Evolutionary conservation across 2,113 vertebrate species (phyloP), one percentile per base, ranked within the genome.

Genomic region (Progne subis): DNA sequence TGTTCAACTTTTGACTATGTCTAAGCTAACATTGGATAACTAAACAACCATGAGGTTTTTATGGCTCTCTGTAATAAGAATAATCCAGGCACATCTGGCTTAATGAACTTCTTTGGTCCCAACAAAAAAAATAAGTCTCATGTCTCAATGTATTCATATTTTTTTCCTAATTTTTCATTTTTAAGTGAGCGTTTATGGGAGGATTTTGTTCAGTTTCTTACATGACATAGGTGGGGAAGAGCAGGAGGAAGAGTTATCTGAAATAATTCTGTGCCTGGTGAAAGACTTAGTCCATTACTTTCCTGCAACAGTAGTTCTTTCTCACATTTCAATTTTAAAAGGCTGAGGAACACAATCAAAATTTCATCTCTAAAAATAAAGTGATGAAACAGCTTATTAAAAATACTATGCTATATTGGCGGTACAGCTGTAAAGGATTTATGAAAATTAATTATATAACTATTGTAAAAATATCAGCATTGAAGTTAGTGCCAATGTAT

Each of bases 351-450:
- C 15, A 47, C 8, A 26, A 49, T 60, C 41, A 43, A 84, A 69
- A 72, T 57, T 78, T 89, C 44, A 39, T 71, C 37, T 82, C 83
- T 87, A 88, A 95, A 94, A 94, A 95, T 91, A 89, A 82, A 63
- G 44, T 70, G 72, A 84, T 86, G 68, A 95, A 94, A 57, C 18
- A 82, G 28, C 15, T n/a, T 83, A 56, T 93, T 92, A 90, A 93
- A 96, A 94, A 86, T 83, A 81, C 21, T 19, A 8, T 25, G 69
- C 76, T 93, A 79, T 90, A 86, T 64, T 94, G 41, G 94, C 84
- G 83, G 86, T 61, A 92, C 95, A 96, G 92, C 90, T 96, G 95
- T 39, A 94, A 93, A 61, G 88, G 88, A 95, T 96, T 96, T 92
- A 88, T 5, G 18, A 72, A 95, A 90, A 90, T 75, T 88, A 94